Percentiles rank a stretch among this genome's conserved stretches.
phyloP scores from a whole-genome alignment of 2,888 invertebrate species.

The Tanypteryx hageni region DNA sequence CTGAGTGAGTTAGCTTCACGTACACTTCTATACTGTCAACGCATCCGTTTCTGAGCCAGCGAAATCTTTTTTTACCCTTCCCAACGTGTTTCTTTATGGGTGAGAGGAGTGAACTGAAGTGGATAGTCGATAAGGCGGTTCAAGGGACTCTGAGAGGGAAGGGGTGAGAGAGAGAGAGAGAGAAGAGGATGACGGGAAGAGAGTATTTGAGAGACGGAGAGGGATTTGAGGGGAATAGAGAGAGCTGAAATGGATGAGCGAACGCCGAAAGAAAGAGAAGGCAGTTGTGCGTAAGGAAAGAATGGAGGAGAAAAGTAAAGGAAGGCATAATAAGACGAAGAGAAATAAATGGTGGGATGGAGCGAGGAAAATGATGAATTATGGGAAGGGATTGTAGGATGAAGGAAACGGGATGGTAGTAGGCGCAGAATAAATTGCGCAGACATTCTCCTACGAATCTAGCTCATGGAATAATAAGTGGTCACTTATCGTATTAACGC shows the following conservation, averaged over 20 bases:
- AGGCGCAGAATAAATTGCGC: too few relatives aligned
- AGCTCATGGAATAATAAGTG: too few relatives aligned
- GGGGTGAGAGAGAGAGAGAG: not conserved
- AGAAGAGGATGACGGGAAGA: not conserved
- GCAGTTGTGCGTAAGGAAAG: not conserved
- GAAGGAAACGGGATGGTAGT: too few relatives aligned
- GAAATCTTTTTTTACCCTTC: not conserved
- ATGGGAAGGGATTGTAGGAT: not conserved
- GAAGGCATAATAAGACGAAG: too few relatives aligned
- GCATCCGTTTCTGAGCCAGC: not conserved
- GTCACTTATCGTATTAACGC: too few relatives aligned
- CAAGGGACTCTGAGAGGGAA: not conserved
- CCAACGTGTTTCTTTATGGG: slow-evolving; percentile 29
- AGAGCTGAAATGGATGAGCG: not conserved
- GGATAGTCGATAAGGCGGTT: slow-evolving; percentile 47
- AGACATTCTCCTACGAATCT: too few relatives aligned
- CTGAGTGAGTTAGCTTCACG: not conserved
- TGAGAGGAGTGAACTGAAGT: slow-evolving; percentile 28
- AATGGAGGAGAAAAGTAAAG: not conserved
- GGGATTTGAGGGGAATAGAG: not conserved
- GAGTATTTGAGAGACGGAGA: not conserved
- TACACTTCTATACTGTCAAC: not conserved
- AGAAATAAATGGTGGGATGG: not conserved
- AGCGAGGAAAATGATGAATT: not conserved
- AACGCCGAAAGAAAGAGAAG: not conserved